Evolutionary conservation across 2,797 vertebrate genomes (phyloP), one percentile per base, ranked within the genome.

Genomic region (Rhinophrynus dorsalis): DNA sequence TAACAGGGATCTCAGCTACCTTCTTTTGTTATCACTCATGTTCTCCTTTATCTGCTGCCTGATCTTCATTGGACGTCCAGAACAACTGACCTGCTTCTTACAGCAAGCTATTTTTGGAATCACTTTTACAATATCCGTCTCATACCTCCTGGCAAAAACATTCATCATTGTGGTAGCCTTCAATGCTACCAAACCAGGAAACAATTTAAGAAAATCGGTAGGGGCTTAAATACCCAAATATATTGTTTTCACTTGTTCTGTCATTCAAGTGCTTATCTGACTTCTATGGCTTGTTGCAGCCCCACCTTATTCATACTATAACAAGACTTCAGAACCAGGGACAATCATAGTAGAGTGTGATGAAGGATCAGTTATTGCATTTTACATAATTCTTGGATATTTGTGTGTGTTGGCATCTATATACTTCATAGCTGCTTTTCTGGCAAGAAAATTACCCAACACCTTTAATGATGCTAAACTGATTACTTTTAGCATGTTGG

Each of bases 11-110:
- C n/a, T n/a, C n/a, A n/a, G n/a, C n/a, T n/a, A n/a, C n/a, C n/a
- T n/a, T n/a, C n/a, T n/a, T n/a, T n/a, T n/a, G n/a, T n/a, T 21
- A 37, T 33, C 66, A 3, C 40, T 60, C 20, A 29, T 40, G 17
- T 33, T 60, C 18, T 60, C 54, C 29, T 60, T 24, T 10, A 29
- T 59, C 3, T 50, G 48, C 9, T 59, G 54, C 15, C 10, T 68
- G 29, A 59, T 50, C 20, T 68, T 68, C 21, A 59, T 68, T 50
- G 66, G 35, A 23, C 20, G 44, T 38, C 66, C 55, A 5, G 24
- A 29, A 5, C 11, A 23, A 11, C 3, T 11, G n/a, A 51, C 48
- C n/a, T 66, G 63, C 13, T 55, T 66, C 15, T 17, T 66, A 9
- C 50, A 50, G 3, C 63, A 66, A 51, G 35, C 32, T 20, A n/a